Base-by-base conservation (phyloP, 2,113 vertebrate genomes). In the Microtus richardsoni region DNA sequence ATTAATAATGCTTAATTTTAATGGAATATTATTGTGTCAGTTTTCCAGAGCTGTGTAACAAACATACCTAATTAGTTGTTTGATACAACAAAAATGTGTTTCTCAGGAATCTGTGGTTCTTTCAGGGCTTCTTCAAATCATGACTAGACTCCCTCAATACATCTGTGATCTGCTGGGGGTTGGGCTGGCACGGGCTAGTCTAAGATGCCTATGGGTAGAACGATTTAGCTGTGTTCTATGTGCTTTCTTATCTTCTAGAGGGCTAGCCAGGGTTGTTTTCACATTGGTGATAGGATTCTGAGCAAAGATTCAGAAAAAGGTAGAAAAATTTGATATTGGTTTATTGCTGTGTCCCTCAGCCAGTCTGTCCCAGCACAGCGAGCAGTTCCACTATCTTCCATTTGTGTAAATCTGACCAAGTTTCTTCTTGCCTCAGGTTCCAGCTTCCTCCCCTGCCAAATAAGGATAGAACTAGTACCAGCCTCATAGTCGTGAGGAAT, bases 121-220 rank as follows among this genome's bases (percentile, higher is more conserved):
- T 95, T 12, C 21, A 80, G 17, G 77, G 74, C n/a, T 77, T 96
- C 68, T 95, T n/a, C 39, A 91, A 73, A 73, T 86, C n/a, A 66
- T 91, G 79, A n/a, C 79, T 88, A 71, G 54, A 68, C 41, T 80
- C 52, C 17, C 64, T 83, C 5, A 54, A 3, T 39, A 9, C 1
- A 30, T 87, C 54, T 88, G 28, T 13, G 74, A 9, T 93, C 49
- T 64, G 22, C 89, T 93, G 79, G 47, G 70, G 21, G 47, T 70
- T 47, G 94, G 92, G 11, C 41, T 80, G 14, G 58, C 33, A 6
- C 49, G 44, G 47, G 24, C 71, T 90, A 66, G 83, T 86, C 54
- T 71, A 60, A 64, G 54, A 47, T 77, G 58, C 33, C 77, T 17
- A 74, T 86, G 80, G 39, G 41, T 71, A 44, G 30, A 28, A 44